Conservation (phyloP, 1,140 invertebrate species). For the Heliconius eleuchia region DNA sequence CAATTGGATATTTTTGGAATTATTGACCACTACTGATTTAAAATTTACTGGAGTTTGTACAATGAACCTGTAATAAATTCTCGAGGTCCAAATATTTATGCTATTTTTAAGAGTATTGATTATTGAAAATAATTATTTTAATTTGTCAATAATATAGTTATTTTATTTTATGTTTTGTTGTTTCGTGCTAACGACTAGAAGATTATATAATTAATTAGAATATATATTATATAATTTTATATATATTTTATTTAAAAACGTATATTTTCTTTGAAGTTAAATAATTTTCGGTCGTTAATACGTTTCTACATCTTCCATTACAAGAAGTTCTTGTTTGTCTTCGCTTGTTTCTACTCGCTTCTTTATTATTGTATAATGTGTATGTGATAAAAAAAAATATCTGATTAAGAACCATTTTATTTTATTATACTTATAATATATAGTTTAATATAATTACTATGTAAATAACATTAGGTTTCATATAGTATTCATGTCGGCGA, state of each 20-base stretch:
- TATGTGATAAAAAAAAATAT: slow-evolving; percentile 39
- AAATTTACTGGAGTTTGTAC: not conserved
- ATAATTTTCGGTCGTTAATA: slow-evolving; percentile 14
- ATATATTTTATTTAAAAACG: not conserved
- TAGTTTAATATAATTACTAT: slow-evolving; percentile 35
- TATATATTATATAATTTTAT: slow-evolving; percentile 8
- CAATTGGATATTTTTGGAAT: not conserved
- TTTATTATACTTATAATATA: slow-evolving; percentile 33
- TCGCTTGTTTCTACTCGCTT: slow-evolving; percentile 5
- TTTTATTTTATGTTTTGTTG: not conserved
- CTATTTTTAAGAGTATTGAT: slow-evolving; percentile 1
- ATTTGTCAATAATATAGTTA: not conserved
- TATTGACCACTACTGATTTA: not conserved
- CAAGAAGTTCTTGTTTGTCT: not conserved
- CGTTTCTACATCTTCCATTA: slow-evolving; percentile 16
- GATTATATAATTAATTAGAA: not conserved
- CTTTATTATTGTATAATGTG: slow-evolving; percentile 22
- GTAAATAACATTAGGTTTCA: slow-evolving; percentile 37
- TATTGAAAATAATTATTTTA: slow-evolving; percentile 1
- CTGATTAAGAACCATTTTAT: slow-evolving; percentile 40
- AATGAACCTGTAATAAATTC: slow-evolving; percentile 5
- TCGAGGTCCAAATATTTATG: slow-evolving; percentile 32
- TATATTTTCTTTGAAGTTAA: slow-evolving; percentile 14
- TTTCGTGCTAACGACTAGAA: not conserved
- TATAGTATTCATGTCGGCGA: slow-evolving; percentile 29